Evolutionary conservation across 2,888 invertebrate genomes (phyloP).

Genomic region (Molanna angustata): DNA sequence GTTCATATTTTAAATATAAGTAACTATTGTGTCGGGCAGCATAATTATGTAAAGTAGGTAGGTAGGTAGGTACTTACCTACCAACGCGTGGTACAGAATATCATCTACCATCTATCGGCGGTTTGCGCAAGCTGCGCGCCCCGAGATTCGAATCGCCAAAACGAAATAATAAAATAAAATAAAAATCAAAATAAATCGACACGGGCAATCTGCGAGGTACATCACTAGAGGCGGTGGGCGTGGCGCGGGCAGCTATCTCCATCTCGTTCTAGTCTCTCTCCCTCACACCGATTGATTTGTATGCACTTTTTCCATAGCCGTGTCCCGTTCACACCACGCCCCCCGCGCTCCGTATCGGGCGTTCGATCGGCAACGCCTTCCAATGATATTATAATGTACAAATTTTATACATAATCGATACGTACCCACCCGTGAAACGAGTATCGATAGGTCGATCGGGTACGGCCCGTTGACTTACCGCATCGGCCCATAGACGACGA

Average conservation of each 20-base stretch:
- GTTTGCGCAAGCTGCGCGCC: not conserved
- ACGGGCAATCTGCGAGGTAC: slow-evolving; percentile 11
- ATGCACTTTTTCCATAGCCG: slow-evolving; percentile 25
- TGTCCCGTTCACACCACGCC: slow-evolving; percentile 17
- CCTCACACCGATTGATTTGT: slow-evolving; percentile 16
- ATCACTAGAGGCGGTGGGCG: slow-evolving; percentile 23
- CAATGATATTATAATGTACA: slow-evolving; percentile 1
- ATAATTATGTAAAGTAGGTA: too few species aligned
- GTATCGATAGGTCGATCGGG: too few species aligned
- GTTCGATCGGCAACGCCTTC: slow-evolving; percentile 25
- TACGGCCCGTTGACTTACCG: too few species aligned
- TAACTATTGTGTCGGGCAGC: too few species aligned
- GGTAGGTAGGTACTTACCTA: too few species aligned
- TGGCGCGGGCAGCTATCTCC: too few species aligned
- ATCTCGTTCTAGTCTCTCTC: slow-evolving; percentile 13
- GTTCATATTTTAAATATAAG: too few species aligned
- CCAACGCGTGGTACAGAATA: too few species aligned
- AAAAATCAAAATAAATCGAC: slow-evolving; percentile 17
- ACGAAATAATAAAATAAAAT: not conserved
- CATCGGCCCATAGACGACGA: too few species aligned
- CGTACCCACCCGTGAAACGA: not conserved
- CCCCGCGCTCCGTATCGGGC: slow-evolving; percentile 14
- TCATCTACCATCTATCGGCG: slow-evolving; percentile 12
- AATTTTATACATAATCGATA: slow-evolving; percentile 22
- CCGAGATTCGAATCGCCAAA: too few species aligned